Evolutionary conservation across 2,113 vertebrate species (phyloP).

Genomic region (Morone chrysops): DNA sequence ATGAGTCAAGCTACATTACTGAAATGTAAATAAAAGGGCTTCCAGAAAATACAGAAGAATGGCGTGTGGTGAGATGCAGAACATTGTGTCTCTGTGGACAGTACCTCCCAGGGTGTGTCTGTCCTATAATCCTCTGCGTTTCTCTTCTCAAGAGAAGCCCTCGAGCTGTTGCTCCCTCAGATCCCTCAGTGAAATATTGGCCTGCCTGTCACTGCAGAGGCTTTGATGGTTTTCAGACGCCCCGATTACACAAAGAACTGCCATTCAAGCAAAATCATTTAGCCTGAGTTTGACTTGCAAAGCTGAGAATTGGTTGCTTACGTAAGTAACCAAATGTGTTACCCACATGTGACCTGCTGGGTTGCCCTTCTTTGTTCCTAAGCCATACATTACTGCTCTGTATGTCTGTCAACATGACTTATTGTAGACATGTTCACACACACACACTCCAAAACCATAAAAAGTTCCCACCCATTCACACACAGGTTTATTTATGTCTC

Average conservation of each 20-base stretch:
- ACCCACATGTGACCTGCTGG: background rate
- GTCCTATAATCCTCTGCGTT: background rate
- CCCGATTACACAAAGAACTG: conserved; percentile 31
- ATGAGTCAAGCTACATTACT: background rate
- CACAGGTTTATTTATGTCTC: background rate
- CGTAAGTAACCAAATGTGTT: conserved; percentile 18
- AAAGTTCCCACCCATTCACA: conserved; percentile 25
- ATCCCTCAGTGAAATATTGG: conserved; percentile 38
- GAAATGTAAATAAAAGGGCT: background rate
- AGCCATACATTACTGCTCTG: background rate
- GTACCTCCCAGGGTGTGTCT: conserved; percentile 38
- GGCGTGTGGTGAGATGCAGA: conserved; percentile 20
- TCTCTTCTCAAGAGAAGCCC: conserved; percentile 18
- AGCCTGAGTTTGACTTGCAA: conserved; percentile 30
- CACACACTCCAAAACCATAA: conserved; percentile 7
- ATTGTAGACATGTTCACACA: conserved; percentile 24
- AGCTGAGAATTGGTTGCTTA: conserved; percentile 15
- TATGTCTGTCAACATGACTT: conserved; percentile 4
- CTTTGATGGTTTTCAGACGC: conserved; percentile 67
- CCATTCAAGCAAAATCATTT: conserved; percentile 40
- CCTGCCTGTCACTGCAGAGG: conserved; percentile 8
- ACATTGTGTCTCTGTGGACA: conserved; percentile 31
- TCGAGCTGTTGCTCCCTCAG: conserved; percentile 35
- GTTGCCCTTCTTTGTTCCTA: background rate
- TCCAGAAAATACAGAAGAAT: background rate